Conservation (phyloP, 2,113 vertebrate genomes). For the Axis porcinus region DNA sequence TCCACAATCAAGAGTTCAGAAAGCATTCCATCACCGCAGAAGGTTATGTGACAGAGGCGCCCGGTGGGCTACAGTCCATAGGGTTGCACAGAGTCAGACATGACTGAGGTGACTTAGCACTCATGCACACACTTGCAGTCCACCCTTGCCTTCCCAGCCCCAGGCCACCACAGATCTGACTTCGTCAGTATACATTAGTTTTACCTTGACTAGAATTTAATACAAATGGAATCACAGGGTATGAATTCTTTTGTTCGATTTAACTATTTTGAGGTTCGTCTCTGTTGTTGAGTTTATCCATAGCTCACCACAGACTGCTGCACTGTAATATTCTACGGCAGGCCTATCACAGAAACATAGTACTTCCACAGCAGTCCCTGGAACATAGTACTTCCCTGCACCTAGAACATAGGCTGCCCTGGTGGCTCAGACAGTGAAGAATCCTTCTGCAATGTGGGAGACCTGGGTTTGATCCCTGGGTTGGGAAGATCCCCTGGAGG, state of each 20-base stretch:
- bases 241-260: background rate
- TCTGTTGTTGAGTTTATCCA: constrained; percentile 4
- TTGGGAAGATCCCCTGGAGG: background rate
- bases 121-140: accelerated
- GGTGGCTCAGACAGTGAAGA: background rate
- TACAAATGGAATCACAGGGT: constrained; percentile 33
- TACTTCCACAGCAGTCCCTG: background rate
- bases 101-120: background rate
- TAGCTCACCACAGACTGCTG: background rate
- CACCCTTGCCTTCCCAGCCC: too few species aligned
- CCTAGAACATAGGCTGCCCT: background rate
- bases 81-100: background rate
- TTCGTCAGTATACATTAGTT: background rate
- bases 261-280: constrained; percentile 34
- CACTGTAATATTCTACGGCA: background rate
- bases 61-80: background rate
- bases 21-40: background rate
- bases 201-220: constrained; percentile 44
- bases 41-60: background rate
- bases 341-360: background rate
- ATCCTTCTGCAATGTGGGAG: background rate
- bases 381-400: background rate
- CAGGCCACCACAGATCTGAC: background rate
- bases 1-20: background rate
- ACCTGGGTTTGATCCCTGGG: background rate